These are phyloP conservation scores for Neosalanx taihuensis DNA, from an alignment of 2,797 vertebrate genomes.

Conservation along the genomic window DNA sequence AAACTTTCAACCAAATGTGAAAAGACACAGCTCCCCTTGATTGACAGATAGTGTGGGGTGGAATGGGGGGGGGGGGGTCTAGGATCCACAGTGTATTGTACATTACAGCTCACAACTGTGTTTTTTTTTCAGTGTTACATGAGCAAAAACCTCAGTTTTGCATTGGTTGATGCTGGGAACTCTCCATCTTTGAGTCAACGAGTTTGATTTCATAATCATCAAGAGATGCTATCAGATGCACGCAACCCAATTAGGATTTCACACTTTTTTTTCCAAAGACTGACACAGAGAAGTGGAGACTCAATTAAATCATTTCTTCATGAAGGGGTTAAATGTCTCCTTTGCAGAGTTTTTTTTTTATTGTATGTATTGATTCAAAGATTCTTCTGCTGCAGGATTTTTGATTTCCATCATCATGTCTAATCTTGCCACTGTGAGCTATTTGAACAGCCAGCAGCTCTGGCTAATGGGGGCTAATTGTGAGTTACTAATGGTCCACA, in stretches of 20 bases:
- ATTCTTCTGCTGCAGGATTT: constrained; percentile 16
- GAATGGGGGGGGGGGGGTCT: neutral
- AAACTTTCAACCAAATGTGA: too few relatives aligned
- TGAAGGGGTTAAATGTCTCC: neutral
- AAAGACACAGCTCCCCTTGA: too few relatives aligned
- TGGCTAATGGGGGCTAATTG: constrained; percentile 12
- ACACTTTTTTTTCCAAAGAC: neutral
- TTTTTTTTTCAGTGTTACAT: too few relatives aligned
- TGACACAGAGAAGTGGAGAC: neutral
- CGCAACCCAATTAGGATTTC: constrained; percentile 3
- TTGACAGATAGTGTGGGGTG: too few relatives aligned
- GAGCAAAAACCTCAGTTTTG: too few relatives aligned
- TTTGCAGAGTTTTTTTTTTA: constrained; percentile 4
- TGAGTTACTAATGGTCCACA: neutral
- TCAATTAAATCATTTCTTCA: neutral
- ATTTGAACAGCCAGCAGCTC: constrained; percentile 3
- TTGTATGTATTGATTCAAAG: neutral
- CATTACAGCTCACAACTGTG: too few relatives aligned
- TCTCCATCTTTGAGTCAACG: neutral
- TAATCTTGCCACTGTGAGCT: neutral
- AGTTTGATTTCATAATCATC: neutral
- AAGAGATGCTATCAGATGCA: neutral
- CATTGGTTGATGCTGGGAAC: too few relatives aligned
- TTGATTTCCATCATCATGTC: neutral
- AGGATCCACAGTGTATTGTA: neutral